These are phyloP conservation scores for Lordiphosa clarofinis DNA, from an alignment of 1,140 invertebrate species.

Conservation along the genomic window DNA sequence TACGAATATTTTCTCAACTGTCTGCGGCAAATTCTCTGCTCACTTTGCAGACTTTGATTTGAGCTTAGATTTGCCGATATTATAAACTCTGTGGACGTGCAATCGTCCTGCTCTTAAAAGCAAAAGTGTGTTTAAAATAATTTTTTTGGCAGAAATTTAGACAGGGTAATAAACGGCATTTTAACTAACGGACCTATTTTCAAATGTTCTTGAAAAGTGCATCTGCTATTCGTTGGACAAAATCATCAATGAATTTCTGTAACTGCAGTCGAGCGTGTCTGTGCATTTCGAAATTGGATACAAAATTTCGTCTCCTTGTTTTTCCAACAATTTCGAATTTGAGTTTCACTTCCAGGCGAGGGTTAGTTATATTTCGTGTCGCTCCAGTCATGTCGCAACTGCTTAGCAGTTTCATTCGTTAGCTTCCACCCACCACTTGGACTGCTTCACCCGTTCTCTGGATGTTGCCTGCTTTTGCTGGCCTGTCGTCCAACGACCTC, in stretches of 20 bases:
- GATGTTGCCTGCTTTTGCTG: constrained; percentile 21
- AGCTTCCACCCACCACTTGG: constrained; percentile 9
- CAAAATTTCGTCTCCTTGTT: constrained; percentile 40
- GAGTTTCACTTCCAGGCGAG: constrained; percentile 24
- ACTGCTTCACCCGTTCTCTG: constrained; percentile 25
- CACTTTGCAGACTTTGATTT: too few relatives aligned
- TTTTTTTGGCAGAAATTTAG: neutral
- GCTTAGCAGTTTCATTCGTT: constrained; percentile 48
- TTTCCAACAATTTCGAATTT: constrained; percentile 43
- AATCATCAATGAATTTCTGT: constrained; percentile 2
- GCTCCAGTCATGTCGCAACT: constrained; percentile 38
- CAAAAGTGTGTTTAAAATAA: too few relatives aligned
- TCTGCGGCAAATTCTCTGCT: too few relatives aligned
- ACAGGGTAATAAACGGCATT: too few relatives aligned
- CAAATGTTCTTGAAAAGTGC: neutral
- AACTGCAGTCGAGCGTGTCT: constrained; percentile 55
- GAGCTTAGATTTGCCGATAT: too few relatives aligned
- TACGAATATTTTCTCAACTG: too few relatives aligned
- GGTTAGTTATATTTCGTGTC: constrained; percentile 46
- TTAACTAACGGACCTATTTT: too few relatives aligned
- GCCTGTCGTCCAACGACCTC: constrained; percentile 25
- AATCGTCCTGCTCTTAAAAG: too few relatives aligned
- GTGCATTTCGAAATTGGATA: constrained; percentile 59
- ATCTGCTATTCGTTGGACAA: constrained; percentile 6
- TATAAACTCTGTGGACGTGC: too few relatives aligned